Base-by-base conservation (phyloP, 1,140 invertebrate genomes). In the Ectropis grisescens region DNA sequence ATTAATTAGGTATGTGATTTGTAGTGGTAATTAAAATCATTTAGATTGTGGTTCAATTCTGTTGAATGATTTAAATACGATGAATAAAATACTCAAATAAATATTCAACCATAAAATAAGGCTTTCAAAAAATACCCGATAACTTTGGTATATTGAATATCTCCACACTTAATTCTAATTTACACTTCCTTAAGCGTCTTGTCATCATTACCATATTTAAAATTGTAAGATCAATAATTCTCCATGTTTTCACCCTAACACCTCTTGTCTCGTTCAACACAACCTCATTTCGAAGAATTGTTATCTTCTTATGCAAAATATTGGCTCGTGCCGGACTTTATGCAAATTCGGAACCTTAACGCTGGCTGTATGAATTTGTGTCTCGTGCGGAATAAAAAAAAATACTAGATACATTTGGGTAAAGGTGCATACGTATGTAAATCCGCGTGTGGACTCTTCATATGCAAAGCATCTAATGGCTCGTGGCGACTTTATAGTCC, bases 301-400 rank as follows among this genome's bases (percentile, higher is more conserved):
- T 59, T 72, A 75, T 75, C 64, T 66, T 60, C 61, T 69, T 75
- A 80, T 80, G 72, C 68, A 80, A 78, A 74, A 74, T 67, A 68
- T 76, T 60, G 58, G 68, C 59, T 71, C 68, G 75, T 75, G 75
- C 66, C 50, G 55, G 64, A 75, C 65, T 61, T 51, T 76, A 81
- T 81, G 75, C 58, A 71, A 81, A 78, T 74, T 33, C 51, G 16
- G 16, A 4, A 19, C 3, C 16, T 19, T 3, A 3, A 3, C 8
- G 8, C 16, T 41, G 32, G 24, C 39, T 37, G 35, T 58, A 64
- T 56, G 46, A 59, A 55, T 59, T 47, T 46, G 37, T 49, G 47
- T 34, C 70, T 60, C 68, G 66, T 69, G 69, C 58, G 56, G 51
- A 50, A 50, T 59, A 4, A 19, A 3, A 19, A 19, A 19, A 43